Evolutionary conservation across 2,888 invertebrate genomes (phyloP).

Genomic region (Drosophila tanythrix): DNA sequence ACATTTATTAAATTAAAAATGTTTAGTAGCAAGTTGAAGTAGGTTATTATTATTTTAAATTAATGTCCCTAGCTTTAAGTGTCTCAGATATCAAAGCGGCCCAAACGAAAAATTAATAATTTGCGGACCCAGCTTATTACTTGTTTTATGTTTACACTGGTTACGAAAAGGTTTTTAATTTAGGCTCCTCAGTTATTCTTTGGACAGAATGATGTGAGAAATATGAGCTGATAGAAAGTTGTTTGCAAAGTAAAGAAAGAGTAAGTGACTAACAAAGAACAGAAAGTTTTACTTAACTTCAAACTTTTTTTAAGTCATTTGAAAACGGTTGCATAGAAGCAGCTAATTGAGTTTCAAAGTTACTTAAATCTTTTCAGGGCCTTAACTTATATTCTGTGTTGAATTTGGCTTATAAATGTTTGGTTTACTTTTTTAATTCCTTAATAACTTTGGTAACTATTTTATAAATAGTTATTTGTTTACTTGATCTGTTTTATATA

Average conservation of each 20-base stretch:
- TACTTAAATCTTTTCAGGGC: neutral
- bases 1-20: no score
- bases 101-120: neutral
- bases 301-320: constrained; percentile 8
- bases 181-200: neutral
- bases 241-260: neutral
- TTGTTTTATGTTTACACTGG: neutral
- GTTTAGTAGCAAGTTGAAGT: no score
- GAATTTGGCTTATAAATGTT: neutral
- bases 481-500: neutral
- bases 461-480: neutral
- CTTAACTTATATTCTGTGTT: neutral
- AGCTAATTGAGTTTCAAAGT: constrained; percentile 5
- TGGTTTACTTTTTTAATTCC: neutral
- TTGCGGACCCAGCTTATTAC: neutral
- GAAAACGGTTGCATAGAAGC: neutral
- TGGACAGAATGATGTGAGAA: constrained; percentile 2
- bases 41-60: neutral
- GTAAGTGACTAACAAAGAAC: neutral
- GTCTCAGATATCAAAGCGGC: neutral
- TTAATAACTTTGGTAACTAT: neutral
- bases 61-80: neutral
- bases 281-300: constrained; percentile 30
- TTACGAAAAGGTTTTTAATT: neutral
- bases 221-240: constrained; percentile 19